Evolutionary conservation across 2,113 vertebrate genomes (phyloP).

Genomic region (Laticauda laticaudata): DNA sequence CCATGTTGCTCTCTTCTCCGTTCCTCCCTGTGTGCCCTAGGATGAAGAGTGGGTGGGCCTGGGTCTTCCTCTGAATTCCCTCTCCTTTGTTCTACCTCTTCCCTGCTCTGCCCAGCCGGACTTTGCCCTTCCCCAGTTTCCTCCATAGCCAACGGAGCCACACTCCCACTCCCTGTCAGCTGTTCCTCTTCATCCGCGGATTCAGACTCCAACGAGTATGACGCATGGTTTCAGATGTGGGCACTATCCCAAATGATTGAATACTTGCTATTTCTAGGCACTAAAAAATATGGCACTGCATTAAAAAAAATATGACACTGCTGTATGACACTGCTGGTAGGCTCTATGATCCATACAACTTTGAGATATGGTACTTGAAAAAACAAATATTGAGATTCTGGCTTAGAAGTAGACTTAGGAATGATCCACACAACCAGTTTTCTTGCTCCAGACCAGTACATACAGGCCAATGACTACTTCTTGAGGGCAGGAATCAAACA

Average conservation of each 20-base stretch:
- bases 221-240: not conserved
- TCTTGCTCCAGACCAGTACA: not conserved
- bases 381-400: not conserved
- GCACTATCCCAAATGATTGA: not conserved
- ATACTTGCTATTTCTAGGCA: not conserved
- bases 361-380: not conserved
- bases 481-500: not conserved
- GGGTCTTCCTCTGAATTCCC: too few relatives aligned
- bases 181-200: too few relatives aligned
- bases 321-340: not conserved
- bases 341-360: not conserved
- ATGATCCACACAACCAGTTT: not conserved
- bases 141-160: too few relatives aligned
- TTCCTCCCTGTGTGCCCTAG: too few relatives aligned
- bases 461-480: not conserved
- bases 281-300: not conserved
- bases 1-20: too few relatives aligned
- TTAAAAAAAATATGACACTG: not conserved
- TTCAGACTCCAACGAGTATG: too few relatives aligned
- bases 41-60: too few relatives aligned
- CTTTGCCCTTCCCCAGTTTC: too few relatives aligned
- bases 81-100: too few relatives aligned
- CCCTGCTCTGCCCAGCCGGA: too few relatives aligned
- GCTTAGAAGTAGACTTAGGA: not conserved
- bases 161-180: too few relatives aligned